These are phyloP conservation scores for Sula dactylatra DNA, from an alignment of 2,113 vertebrate species.

Conservation along the genomic window DNA sequence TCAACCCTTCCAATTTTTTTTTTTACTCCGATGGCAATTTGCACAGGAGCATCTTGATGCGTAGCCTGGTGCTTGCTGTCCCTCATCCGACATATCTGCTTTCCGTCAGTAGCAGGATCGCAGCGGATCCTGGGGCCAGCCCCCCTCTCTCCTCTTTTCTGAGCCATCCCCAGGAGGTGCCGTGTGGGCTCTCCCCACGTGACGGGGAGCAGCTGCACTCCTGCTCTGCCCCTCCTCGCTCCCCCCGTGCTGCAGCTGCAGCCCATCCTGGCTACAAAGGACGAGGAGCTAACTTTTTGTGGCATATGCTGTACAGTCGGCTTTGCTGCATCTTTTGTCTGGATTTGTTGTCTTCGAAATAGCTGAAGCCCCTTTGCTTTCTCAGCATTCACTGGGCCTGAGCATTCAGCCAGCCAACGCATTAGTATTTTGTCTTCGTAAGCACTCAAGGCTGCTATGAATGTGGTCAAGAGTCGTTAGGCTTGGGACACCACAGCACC, in stretches of 20 bases:
- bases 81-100: neutral
- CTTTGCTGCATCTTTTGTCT: slow-evolving; percentile 53
- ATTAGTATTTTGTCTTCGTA: neutral
- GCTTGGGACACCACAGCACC: neutral
- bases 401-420: neutral
- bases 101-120: neutral
- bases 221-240: neutral
- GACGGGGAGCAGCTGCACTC: slow-evolving; percentile 53
- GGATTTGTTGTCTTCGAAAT: neutral
- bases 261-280: slow-evolving; percentile 55
- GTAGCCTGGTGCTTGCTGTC: neutral
- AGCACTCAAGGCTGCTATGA: neutral
- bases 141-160: neutral
- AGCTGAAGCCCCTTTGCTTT: slow-evolving; percentile 17
- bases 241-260: slow-evolving; percentile 48
- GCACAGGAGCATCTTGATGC: neutral
- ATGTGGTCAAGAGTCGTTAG: neutral
- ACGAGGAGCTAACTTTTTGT: slow-evolving; percentile 17
- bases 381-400: neutral
- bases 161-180: slow-evolving; percentile 36
- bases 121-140: neutral
- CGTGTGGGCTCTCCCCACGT: neutral
- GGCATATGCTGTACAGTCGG: slow-evolving; percentile 33
- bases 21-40: neutral
- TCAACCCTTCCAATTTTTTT: neutral